phyloP scores from a whole-genome alignment of 2,888 invertebrate species.

The Belgica antarctica region DNA sequence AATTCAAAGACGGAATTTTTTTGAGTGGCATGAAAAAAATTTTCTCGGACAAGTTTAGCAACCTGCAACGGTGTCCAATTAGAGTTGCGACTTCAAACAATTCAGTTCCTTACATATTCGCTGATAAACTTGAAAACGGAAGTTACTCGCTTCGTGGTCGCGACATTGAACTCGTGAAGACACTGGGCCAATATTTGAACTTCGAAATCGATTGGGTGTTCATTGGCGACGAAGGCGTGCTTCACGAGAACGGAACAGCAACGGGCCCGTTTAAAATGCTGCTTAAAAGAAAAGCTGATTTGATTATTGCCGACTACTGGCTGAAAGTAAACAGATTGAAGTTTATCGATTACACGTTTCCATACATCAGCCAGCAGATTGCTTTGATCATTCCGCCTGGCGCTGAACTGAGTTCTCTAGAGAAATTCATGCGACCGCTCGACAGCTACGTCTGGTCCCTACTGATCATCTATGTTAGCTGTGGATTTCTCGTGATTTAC shows the following conservation, averaged over 20 bases:
- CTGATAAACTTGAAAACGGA: background rate
- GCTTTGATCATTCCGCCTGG: constrained; percentile 33
- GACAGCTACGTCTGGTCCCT: constrained; percentile 12
- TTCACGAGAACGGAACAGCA: constrained; percentile 27
- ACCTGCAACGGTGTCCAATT: constrained; percentile 24
- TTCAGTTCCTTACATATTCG: constrained; percentile 18
- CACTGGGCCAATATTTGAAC: background rate
- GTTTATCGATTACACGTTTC: background rate
- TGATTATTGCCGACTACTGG: constrained; percentile 12
- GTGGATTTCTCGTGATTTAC: constrained; percentile 10
- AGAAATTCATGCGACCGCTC: constrained; percentile 25
- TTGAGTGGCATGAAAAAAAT: background rate
- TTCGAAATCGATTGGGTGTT: background rate
- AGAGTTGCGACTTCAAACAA: constrained; percentile 25
- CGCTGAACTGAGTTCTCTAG: background rate
- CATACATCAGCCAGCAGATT: background rate
- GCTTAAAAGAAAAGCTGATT: background rate
- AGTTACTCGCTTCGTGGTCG: background rate
- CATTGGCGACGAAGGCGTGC: constrained; percentile 2
- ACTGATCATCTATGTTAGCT: background rate
- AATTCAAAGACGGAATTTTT: background rate
- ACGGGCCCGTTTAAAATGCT: background rate
- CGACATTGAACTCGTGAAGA: constrained; percentile 2
- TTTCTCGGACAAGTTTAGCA: constrained; percentile 3
- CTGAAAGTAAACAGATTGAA: constrained; percentile 20